Evolutionary conservation across 2,888 invertebrate genomes (phyloP), one percentile per base, ranked within the genome.

Genomic region (Psylliodes chrysocephalus): DNA sequence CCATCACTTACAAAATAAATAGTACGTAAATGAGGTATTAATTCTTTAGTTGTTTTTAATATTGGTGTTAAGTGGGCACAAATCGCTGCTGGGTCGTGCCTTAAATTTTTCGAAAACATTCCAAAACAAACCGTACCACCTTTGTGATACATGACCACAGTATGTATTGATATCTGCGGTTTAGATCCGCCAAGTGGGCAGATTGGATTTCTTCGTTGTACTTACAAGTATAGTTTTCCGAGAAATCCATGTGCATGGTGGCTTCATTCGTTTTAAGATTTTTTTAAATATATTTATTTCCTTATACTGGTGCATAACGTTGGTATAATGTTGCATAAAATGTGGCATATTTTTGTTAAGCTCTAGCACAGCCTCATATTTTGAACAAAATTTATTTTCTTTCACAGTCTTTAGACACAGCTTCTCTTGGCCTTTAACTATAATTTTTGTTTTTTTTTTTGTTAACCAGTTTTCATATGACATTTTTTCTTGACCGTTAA

Each of bases 71-170:
- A 68, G 72, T n/a, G n/a, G n/a, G n/a, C n/a, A n/a, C n/a, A n/a
- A n/a, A n/a, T n/a, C n/a, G n/a, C n/a, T n/a, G n/a, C n/a, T 76
- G 73, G 12, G 60, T 51, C n/a, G n/a, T n/a, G n/a, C n/a, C n/a
- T n/a, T n/a, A n/a, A n/a, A n/a, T n/a, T n/a, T n/a, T n/a, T n/a
- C 17, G 77, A 77, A 1, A 78, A 55, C 62, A 76, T 76, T 10
- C 44, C 15, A 17, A 18, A 15, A 7, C 8, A 6, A 4, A 2
- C 15, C 8, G 28, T 6, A 28, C 8, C 8, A 6, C 28, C 28
- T 28, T 28, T 8, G 8, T 6, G 28, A 15, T 44, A 44, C 15
- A 44, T 10, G 15, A 44, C 18, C 6, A 44, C 44, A 44, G 44
- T 44, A 18, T 44, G 44, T 8, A 44, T 10, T 18, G 44, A 44